Percentiles rank a stretch among this genome's conserved stretches.
phyloP scores from a whole-genome alignment of 1,140 invertebrate genomes.

The Cotesia typhae region DNA sequence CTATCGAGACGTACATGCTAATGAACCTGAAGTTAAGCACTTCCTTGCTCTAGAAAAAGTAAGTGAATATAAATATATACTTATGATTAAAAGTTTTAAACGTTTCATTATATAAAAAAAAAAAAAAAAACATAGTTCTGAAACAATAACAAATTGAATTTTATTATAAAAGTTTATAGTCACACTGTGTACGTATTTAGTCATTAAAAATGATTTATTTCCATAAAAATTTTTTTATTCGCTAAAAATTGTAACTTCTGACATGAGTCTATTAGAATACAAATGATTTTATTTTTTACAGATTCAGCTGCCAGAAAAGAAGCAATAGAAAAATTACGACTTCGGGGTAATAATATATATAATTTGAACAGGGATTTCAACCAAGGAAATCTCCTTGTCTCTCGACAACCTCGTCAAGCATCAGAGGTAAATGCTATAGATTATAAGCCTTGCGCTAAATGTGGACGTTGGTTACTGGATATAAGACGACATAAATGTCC shows the following conservation, averaged over 20 bases:
- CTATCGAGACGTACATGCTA: background rate
- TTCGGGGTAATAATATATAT: background rate
- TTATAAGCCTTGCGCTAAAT: background rate
- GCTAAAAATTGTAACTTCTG: background rate
- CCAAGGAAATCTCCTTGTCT: background rate
- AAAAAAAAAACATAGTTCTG: background rate
- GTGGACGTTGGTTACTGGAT: background rate
- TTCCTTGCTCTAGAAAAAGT: background rate
- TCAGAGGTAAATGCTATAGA: background rate
- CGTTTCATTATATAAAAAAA: background rate
- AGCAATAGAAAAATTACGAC: slow-evolving; percentile 7
- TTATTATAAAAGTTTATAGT: background rate
- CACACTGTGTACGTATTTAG: background rate
- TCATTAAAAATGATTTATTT: background rate
- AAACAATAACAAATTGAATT: background rate
- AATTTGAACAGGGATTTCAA: background rate
- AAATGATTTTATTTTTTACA: background rate
- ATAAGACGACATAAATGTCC: background rate
- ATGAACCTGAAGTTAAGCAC: background rate
- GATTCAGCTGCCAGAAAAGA: background rate
- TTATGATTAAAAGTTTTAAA: background rate
- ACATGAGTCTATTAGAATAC: background rate
- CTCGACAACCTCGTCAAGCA: background rate
- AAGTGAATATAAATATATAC: slow-evolving; percentile 7
- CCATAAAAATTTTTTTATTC: background rate